phyloP scores from a whole-genome alignment of 2,888 invertebrate species.

The Rugalucina vietnamica region DNA sequence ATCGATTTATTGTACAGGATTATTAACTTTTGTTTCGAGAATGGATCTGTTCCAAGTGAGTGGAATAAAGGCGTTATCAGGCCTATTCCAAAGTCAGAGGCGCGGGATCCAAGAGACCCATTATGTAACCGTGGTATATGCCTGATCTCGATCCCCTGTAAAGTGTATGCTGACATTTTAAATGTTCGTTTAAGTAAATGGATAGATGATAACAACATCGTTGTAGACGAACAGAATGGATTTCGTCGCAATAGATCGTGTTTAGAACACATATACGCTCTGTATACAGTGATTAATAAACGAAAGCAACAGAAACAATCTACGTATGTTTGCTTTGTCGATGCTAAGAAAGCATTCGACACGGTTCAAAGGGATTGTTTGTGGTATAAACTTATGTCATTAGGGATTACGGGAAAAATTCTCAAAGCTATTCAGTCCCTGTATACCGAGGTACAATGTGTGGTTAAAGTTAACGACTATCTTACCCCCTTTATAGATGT shows the following conservation, averaged over 20 bases:
- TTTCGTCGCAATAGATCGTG: neutral
- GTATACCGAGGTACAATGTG: neutral
- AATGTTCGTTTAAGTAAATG: no score
- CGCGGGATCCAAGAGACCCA: no score
- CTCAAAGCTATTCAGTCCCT: constrained; percentile 3
- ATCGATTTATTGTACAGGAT: neutral
- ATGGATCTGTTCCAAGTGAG: neutral
- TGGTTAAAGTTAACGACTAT: constrained; percentile 1
- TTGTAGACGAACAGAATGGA: neutral
- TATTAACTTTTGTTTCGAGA: neutral
- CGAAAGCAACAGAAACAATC: neutral
- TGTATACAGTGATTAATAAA: no score
- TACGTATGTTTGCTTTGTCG: constrained; percentile 2
- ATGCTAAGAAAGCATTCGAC: constrained; percentile 17
- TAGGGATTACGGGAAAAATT: neutral
- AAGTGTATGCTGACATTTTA: no score
- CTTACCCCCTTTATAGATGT: constrained; percentile 1
- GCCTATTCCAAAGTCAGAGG: constrained; percentile 1
- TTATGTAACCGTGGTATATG: no score
- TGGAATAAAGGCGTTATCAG: neutral
- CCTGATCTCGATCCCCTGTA: no score
- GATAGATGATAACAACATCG: no score
- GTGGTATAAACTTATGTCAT: constrained; percentile 8
- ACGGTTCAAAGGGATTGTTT: constrained; percentile 8
- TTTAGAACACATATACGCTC: neutral